Evolutionary conservation across 2,113 vertebrate genomes (phyloP).

Genomic region (Thalassoma bifasciatum): DNA sequence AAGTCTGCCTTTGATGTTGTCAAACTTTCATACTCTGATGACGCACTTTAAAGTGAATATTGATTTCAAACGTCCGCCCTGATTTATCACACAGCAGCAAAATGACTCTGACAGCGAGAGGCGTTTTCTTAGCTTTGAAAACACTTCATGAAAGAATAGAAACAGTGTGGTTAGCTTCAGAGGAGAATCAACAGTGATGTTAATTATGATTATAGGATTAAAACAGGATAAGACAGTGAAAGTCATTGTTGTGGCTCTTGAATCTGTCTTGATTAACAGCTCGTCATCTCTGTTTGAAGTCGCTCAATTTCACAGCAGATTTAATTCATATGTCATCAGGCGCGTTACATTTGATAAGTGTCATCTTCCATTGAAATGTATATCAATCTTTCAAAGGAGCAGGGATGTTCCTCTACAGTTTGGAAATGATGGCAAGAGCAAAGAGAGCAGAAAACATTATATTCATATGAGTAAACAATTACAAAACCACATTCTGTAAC

Average conservation of each 20-base stretch:
- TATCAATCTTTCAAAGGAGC: slow-evolving; percentile 23
- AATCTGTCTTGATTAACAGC: slow-evolving; percentile 24
- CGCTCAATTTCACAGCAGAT: slow-evolving; percentile 43
- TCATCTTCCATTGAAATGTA: slow-evolving; percentile 10
- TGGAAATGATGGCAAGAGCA: slow-evolving; percentile 3
- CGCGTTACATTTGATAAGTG: slow-evolving; percentile 32
- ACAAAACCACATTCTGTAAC: background rate
- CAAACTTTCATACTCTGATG: background rate
- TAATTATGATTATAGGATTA: slow-evolving; percentile 2
- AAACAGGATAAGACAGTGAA: slow-evolving; percentile 10
- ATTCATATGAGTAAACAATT: background rate
- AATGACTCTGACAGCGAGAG: slow-evolving; percentile 2
- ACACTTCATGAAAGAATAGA: background rate
- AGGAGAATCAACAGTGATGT: background rate
- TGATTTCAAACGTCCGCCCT: background rate
- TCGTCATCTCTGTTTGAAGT: slow-evolving; percentile 12
- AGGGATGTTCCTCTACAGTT: background rate
- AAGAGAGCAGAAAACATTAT: background rate
- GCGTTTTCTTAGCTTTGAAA: background rate
- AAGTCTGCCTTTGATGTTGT: background rate
- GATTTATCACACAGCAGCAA: slow-evolving; percentile 2
- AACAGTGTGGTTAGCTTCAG: background rate
- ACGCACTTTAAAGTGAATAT: background rate
- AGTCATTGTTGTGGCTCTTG: slow-evolving; percentile 2
- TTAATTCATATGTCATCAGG: slow-evolving; percentile 40